These are phyloP conservation scores for Anabas testudineus DNA, from an alignment of 2,797 vertebrate genomes.

Conservation along the genomic window DNA sequence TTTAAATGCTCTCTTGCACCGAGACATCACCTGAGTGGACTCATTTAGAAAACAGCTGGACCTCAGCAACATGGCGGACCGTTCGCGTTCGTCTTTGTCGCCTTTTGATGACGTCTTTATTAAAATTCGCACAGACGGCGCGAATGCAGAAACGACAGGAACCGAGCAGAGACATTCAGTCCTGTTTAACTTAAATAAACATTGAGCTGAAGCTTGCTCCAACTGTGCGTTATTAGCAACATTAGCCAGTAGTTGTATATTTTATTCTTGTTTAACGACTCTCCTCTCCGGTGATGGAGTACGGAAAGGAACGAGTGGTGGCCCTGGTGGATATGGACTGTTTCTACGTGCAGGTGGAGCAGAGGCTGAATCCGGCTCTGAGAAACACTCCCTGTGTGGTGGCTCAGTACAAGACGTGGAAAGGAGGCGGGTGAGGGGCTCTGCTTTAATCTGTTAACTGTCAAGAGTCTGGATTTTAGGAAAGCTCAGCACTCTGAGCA, in stretches of 20 bases:
- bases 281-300: constrained; percentile 74
- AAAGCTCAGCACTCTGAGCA: too few relatives aligned
- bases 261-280: neutral
- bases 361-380: constrained; percentile 88
- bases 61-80: neutral
- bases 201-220: too few relatives aligned
- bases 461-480: too few relatives aligned
- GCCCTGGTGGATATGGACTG: constrained; percentile 96
- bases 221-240: neutral
- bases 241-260: neutral
- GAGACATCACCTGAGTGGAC: too few relatives aligned
- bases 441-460: neutral
- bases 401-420: constrained; percentile 94
- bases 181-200: neutral
- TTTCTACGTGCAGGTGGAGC: constrained; percentile 96
- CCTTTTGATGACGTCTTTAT: constrained; percentile 66
- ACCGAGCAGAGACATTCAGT: neutral
- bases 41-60: neutral
- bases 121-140: constrained; percentile 2
- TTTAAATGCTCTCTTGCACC: too few relatives aligned
- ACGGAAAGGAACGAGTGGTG: constrained; percentile 89
- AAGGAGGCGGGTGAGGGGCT: constrained; percentile 89
- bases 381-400: constrained; percentile 91
- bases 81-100: constrained; percentile 34
- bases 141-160: neutral